Evolutionary conservation across 2,888 invertebrate genomes (phyloP).

Genomic region (Barypeithes pellucidus): DNA sequence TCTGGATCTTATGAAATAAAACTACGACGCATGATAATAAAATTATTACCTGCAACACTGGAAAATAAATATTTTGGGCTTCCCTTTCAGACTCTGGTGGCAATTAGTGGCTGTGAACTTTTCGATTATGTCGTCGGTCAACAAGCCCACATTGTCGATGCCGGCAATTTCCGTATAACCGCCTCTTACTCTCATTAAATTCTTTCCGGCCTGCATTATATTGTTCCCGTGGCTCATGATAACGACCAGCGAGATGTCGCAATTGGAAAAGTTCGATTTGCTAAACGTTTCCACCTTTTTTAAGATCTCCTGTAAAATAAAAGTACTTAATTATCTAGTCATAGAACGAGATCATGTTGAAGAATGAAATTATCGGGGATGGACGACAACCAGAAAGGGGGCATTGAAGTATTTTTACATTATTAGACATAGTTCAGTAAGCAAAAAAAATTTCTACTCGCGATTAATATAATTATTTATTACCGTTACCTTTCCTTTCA

Average conservation of each 20-base stretch:
- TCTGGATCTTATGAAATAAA: too few relatives aligned
- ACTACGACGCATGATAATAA: too few relatives aligned
- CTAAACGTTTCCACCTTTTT: conserved; percentile 69
- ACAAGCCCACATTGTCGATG: conserved; percentile 73
- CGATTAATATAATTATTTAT: too few relatives aligned
- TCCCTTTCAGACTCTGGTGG: conserved; percentile 69
- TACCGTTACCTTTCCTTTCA: conserved; percentile 65
- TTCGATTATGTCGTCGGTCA: conserved; percentile 74
- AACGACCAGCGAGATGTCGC: conserved; percentile 78
- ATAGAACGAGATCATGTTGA: too few relatives aligned
- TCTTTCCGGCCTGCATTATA: conserved; percentile 61
- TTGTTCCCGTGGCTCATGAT: conserved; percentile 80
- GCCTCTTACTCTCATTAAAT: conserved; percentile 60
- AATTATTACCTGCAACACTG: conserved; percentile 78
- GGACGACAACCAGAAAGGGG: too few relatives aligned
- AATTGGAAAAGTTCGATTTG: conserved; percentile 68
- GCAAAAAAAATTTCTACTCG: too few relatives aligned
- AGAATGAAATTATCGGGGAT: too few relatives aligned
- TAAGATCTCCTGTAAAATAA: conserved; percentile 56
- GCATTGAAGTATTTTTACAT: too few relatives aligned
- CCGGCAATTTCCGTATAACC: conserved; percentile 76
- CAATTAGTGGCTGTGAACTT: conserved; percentile 73
- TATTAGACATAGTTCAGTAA: too few relatives aligned
- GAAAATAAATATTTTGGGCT: conserved; percentile 84
- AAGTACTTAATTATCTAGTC: too few relatives aligned